Percentiles rank a stretch among this genome's conserved stretches.
Conservation (phyloP, 2,888 invertebrate species). For the Lissocephala sabroskyi region DNA sequence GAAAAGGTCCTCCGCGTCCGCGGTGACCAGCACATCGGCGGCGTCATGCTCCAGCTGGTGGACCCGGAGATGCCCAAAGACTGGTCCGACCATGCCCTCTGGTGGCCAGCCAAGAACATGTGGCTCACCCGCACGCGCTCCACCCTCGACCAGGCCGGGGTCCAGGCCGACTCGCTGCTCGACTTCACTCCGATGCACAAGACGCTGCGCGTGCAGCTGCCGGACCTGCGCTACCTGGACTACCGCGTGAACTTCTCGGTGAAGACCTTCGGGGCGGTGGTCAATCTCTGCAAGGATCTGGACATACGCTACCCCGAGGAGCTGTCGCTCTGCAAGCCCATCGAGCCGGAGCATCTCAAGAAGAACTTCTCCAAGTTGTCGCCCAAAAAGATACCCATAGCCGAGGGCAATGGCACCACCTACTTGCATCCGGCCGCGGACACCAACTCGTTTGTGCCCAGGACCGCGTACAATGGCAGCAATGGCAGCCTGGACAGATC, state of each 20-base stretch:
- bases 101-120: slow-evolving; percentile 97
- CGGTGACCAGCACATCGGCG: slow-evolving; percentile 97
- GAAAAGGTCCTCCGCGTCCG: slow-evolving; percentile 93
- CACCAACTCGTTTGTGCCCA: slow-evolving; percentile 90
- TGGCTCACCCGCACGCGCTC: slow-evolving; percentile 96
- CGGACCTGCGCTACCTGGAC: slow-evolving; percentile 92
- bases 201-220: slow-evolving; percentile 88
- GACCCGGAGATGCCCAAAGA: slow-evolving; percentile 98
- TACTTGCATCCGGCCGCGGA: slow-evolving; percentile 76
- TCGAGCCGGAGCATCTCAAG: slow-evolving; percentile 87
- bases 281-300: slow-evolving; percentile 90
- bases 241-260: slow-evolving; percentile 95
- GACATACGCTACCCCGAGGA: slow-evolving; percentile 98
- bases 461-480: slow-evolving; percentile 80
- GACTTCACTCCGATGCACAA: slow-evolving; percentile 99
- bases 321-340: slow-evolving; percentile 90
- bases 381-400: slow-evolving; percentile 71
- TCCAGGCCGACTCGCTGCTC: slow-evolving; percentile 93
- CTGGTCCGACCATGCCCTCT: slow-evolving; percentile 99
- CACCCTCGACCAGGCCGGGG: slow-evolving; percentile 97
- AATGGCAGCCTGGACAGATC: slow-evolving; percentile 75
- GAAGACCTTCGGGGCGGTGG: slow-evolving; percentile 94
- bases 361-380: slow-evolving; percentile 84
- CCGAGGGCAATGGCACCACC: slow-evolving; percentile 66
- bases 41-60: slow-evolving; percentile 97